Percentiles rank a stretch among this genome's conserved stretches.
Conservation (phyloP, 2,113 vertebrate species). For the Ptychochromis oligacanthus region DNA sequence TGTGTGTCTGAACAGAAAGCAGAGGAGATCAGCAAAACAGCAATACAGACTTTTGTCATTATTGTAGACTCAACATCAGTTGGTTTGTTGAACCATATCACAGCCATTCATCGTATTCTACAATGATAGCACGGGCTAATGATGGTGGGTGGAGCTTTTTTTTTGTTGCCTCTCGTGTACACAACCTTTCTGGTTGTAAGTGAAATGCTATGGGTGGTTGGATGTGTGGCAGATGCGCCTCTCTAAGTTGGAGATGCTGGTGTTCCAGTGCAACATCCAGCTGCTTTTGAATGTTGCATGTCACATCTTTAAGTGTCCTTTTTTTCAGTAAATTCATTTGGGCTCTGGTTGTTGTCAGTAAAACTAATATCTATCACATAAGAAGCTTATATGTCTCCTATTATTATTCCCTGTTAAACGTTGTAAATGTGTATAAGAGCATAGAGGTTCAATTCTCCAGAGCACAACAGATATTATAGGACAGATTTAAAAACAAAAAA, state of each 20-base stretch:
- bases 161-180: not conserved
- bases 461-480: not conserved
- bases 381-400: no score
- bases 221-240: not conserved
- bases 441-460: not conserved
- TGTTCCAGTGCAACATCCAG: not conserved
- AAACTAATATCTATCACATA: slow-evolving; percentile 4
- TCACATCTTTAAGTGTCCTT: not conserved
- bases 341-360: not conserved
- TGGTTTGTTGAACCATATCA: not conserved
- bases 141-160: not conserved
- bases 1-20: not conserved
- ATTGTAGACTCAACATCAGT: not conserved
- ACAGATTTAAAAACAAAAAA: not conserved
- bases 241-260: not conserved
- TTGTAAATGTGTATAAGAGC: not conserved
- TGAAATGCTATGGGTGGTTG: not conserved
- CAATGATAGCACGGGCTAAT: not conserved
- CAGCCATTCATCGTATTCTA: not conserved
- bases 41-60: not conserved
- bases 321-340: not conserved
- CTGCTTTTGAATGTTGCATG: not conserved
- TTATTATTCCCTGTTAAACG: slow-evolving; percentile 23
- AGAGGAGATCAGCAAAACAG: not conserved
- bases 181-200: no score